Conservation (phyloP, 2,797 vertebrate species). For the Esox masquinongy region DNA sequence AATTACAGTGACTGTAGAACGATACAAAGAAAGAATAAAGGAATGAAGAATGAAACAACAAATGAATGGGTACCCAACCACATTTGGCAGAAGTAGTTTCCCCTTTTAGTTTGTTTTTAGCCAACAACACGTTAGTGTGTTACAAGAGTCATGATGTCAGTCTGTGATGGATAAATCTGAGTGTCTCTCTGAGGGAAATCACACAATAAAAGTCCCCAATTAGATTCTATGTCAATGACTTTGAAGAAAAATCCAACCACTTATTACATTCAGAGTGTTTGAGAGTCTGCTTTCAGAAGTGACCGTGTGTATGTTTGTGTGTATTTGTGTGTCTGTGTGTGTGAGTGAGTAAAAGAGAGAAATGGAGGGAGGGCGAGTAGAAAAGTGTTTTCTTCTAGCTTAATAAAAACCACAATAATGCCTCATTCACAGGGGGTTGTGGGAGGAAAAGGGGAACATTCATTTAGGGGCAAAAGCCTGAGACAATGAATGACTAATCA, state of each 20-base stretch:
- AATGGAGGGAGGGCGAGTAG: background rate
- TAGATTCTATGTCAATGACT: background rate
- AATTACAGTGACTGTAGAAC: background rate
- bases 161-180: no score
- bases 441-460: constrained; percentile 37
- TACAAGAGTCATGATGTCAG: no score
- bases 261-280: constrained; percentile 8
- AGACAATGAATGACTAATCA: constrained; percentile 50
- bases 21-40: no score
- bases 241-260: constrained; percentile 1
- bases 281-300: background rate
- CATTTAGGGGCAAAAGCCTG: constrained; percentile 42
- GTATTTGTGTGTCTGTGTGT: no score
- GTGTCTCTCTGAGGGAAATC: no score
- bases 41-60: background rate
- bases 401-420: background rate
- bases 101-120: no score
- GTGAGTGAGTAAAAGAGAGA: background rate
- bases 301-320: no score
- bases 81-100: no score
- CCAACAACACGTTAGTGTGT: no score
- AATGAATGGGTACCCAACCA: no score
- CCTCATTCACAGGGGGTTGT: constrained; percentile 11
- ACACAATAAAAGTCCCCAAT: no score
- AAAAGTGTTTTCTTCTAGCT: background rate